Conservation (phyloP, 2,888 invertebrate genomes). For the Rhopalosiphum nymphaeae region DNA sequence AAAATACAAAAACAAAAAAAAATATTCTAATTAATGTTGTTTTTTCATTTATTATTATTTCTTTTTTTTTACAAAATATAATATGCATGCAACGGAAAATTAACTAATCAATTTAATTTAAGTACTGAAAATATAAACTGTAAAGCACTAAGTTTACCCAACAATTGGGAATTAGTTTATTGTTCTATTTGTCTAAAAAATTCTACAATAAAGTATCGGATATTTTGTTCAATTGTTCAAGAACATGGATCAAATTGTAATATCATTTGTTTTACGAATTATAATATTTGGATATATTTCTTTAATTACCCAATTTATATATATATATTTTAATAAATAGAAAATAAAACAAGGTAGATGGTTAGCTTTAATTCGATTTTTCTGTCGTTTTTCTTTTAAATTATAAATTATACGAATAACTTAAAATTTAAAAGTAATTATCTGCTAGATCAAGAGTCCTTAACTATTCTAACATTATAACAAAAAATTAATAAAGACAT, state of each 20-base stretch:
- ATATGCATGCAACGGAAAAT: background rate
- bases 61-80: constrained; percentile 23
- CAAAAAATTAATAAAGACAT: background rate
- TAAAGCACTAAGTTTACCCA: background rate
- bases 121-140: background rate
- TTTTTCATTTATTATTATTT: background rate
- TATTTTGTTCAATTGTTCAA: background rate
- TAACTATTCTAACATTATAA: background rate
- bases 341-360: background rate
- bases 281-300: background rate
- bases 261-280: background rate
- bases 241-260: background rate
- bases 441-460: background rate
- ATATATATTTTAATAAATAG: background rate
- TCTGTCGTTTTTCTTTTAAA: background rate
- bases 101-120: background rate
- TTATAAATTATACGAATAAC: background rate
- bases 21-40: background rate
- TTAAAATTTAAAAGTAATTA: background rate
- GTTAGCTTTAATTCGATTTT: background rate
- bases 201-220: background rate
- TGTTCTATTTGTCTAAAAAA: background rate
- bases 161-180: background rate
- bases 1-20: constrained; percentile 69
- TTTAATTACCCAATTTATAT: background rate